phyloP scores from a whole-genome alignment of 2,888 invertebrate species.

The Fabriciana adippe region DNA sequence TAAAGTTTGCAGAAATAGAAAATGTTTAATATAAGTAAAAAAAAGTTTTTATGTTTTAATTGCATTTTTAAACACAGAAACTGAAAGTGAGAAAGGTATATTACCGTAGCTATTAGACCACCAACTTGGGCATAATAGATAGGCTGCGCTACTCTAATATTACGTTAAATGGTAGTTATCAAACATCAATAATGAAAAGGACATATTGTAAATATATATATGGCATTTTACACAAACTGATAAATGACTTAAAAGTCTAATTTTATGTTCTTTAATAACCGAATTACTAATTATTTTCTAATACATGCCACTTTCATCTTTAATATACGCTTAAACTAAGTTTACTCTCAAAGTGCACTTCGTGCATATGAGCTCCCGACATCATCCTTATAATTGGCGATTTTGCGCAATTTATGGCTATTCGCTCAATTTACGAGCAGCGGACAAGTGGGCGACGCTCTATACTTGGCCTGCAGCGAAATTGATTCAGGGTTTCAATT shows the following conservation, averaged over 20 bases:
- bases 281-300: neutral
- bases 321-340: constrained; percentile 41
- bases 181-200: too few relatives aligned
- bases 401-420: constrained; percentile 80
- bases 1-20: constrained; percentile 2
- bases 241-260: too few relatives aligned
- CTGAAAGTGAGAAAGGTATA: too few relatives aligned
- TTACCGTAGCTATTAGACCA: too few relatives aligned
- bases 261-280: too few relatives aligned
- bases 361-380: constrained; percentile 55
- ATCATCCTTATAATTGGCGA: constrained; percentile 77
- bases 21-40: neutral
- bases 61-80: too few relatives aligned
- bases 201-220: too few relatives aligned
- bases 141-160: too few relatives aligned
- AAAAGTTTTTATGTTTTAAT: too few relatives aligned
- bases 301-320: neutral
- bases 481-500: constrained; percentile 72
- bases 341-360: constrained; percentile 60
- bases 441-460: constrained; percentile 75
- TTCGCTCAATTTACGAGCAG: constrained; percentile 77
- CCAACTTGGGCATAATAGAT: too few relatives aligned
- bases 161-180: too few relatives aligned
- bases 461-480: constrained; percentile 57
- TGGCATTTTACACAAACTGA: too few relatives aligned